phyloP scores from a whole-genome alignment of 2,888 invertebrate genomes.

The Kryphioiulus occultus region DNA sequence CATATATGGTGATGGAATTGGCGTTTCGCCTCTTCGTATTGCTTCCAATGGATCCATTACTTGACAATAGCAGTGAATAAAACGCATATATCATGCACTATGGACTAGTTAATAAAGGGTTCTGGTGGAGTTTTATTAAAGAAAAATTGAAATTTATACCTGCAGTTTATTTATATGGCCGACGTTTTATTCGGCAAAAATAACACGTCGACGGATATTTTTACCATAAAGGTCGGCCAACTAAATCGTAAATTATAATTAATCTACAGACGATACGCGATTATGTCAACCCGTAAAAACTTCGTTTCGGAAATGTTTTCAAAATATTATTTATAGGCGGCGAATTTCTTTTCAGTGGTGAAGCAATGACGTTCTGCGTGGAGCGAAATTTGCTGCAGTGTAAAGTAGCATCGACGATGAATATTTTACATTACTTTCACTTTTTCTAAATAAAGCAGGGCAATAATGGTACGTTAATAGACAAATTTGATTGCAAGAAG shows the following conservation, averaged over 20 bases:
- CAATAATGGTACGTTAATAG: too few species aligned
- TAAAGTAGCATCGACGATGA: too few species aligned
- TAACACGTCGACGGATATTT: background rate
- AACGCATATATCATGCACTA: background rate
- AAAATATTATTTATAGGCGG: background rate
- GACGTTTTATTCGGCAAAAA: background rate
- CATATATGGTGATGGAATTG: conserved; percentile 10
- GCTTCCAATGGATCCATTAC: background rate
- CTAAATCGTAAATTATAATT: background rate
- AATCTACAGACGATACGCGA: background rate
- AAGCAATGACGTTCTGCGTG: background rate
- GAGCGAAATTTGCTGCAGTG: too few species aligned
- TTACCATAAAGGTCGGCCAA: background rate
- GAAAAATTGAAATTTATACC: conserved; percentile 36
- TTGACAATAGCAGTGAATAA: background rate
- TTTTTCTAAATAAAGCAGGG: too few species aligned
- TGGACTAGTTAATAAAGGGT: conserved; percentile 10
- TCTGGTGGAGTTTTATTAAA: background rate
- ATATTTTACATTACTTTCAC: too few species aligned
- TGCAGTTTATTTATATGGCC: background rate
- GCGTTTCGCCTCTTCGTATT: background rate
- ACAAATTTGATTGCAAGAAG: too few species aligned
- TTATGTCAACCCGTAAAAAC: background rate
- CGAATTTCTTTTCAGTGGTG: background rate
- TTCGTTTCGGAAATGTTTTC: background rate